A percentile compares a stretch with the other conserved stretches of the same genome.
phyloP scores from a whole-genome alignment of 2,888 invertebrate genomes.

The Rosalia funebris region DNA sequence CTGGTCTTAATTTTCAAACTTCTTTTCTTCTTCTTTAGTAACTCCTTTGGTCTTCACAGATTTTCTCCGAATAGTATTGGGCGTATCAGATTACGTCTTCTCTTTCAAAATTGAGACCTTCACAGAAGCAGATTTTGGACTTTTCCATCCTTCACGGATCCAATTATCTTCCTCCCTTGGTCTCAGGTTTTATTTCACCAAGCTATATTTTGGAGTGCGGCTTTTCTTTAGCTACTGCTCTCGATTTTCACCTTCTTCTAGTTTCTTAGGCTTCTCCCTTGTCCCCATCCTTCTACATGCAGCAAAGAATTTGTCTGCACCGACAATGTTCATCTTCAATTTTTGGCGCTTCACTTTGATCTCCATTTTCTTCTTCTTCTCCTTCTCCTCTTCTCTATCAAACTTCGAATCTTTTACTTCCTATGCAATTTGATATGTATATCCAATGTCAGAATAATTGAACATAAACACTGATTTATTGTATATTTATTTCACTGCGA shows the following conservation, averaged over 20 bases:
- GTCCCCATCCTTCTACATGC: conserved; percentile 42
- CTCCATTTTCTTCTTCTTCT: conserved; percentile 20
- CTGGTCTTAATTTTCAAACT: no score
- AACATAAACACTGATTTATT: no score
- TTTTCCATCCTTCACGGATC: background rate
- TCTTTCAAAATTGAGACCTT: background rate
- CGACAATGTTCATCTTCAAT: conserved; percentile 50
- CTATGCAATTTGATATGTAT: no score
- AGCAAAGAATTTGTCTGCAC: conserved; percentile 44
- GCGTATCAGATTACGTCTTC: background rate
- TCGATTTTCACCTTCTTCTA: conserved; percentile 12
- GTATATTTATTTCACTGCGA: no score
- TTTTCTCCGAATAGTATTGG: conserved; percentile 4
- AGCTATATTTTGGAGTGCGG: conserved; percentile 16
- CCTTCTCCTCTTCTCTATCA: no score
- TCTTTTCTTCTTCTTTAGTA: background rate
- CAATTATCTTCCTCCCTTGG: conserved; percentile 21
- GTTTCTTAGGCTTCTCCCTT: conserved; percentile 30
- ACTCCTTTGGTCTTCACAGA: background rate
- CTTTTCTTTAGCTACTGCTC: conserved; percentile 5
- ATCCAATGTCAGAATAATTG: no score
- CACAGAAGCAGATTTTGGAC: background rate
- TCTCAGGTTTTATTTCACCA: conserved; percentile 13
- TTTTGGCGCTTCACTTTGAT: conserved; percentile 45
- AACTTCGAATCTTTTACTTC: no score